phyloP scores from a whole-genome alignment of 2,797 vertebrate species.

The Diceros bicornis region DNA sequence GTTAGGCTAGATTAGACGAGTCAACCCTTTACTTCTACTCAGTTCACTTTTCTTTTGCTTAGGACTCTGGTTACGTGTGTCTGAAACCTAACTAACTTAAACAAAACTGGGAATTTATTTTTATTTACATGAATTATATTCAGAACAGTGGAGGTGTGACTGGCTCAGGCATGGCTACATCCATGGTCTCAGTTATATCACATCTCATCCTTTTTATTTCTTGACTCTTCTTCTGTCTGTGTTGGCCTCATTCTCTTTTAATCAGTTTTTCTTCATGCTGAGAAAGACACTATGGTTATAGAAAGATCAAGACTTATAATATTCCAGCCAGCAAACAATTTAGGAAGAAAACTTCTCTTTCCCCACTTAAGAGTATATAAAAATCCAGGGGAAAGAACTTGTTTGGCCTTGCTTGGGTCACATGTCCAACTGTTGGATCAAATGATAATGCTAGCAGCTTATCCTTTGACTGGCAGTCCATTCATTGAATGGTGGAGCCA shows the following conservation, averaged over 20 bases:
- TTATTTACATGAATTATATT: conserved; percentile 17
- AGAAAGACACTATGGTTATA: not conserved
- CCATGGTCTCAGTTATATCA: not conserved
- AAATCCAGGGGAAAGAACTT: conserved; percentile 3
- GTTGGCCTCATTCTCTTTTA: not conserved
- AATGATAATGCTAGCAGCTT: not conserved
- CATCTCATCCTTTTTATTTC: not conserved
- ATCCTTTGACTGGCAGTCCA: not conserved
- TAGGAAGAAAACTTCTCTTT: conserved; percentile 20
- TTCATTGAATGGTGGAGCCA: not conserved
- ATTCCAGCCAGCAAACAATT: not conserved
- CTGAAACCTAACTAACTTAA: not conserved
- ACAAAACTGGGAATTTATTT: not conserved
- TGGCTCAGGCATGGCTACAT: not conserved
- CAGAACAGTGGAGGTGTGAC: not conserved
- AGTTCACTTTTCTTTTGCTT: conserved; percentile 1
- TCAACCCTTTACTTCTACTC: not conserved
- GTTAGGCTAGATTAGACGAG: not conserved
- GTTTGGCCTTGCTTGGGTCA: not conserved
- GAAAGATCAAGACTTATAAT: not conserved
- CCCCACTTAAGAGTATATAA: not conserved
- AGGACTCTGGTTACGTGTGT: not conserved
- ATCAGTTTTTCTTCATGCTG: not conserved
- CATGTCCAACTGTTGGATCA: not conserved
- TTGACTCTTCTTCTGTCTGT: conserved; percentile 23